Base-by-base conservation (phyloP, 2,113 vertebrate genomes). In the Pimephales promelas region DNA sequence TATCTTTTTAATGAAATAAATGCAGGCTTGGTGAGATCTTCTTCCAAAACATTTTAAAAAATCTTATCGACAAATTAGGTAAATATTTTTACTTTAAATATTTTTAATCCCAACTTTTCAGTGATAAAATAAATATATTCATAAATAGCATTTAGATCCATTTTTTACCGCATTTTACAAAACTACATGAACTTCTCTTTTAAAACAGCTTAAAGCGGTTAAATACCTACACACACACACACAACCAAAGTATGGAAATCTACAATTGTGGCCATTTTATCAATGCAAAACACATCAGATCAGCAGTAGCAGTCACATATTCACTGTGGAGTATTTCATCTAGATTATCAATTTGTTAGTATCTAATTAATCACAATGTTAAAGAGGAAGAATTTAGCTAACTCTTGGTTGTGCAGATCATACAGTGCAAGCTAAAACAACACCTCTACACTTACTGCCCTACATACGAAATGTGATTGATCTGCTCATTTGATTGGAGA, bases 401-500 rank as follows among this genome's bases (percentile, higher is more conserved):
- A 24, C 31, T 73, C 79, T 71, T 57, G 16, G 31, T 52, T 31
- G 24, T 52, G 54, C 56, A 62, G 43, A 40, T 40, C 18, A 62
- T 31, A 49, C 8, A 40, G 40, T 40, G 2, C 18, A 47, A 62
- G 73, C 72, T 31, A 22, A 76, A 76, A 72, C 79, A 70, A 85
- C 68, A 28, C 11, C 52, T 66, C 6, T n/a, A 9, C 20, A 7
- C 62, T 34, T 52, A 13, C 68, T 75, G 82, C 68, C 84, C 86
- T 76, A 83, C 61, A 85, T 74, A 81, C 49, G 10, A n/a, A n/a
- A 4, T 11, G 52, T 49, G 57, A 40, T 11, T n/a, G 20, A 70
- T 87, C 52, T 82, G 7, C 26, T 62, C 14, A 28, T n/a, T 36
- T 83, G 36, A 81, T 56, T 52, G n/a, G n/a, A 61, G 36, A 47